Base-by-base conservation (phyloP, 2,113 vertebrate species). In the Enhydra lutris region DNA sequence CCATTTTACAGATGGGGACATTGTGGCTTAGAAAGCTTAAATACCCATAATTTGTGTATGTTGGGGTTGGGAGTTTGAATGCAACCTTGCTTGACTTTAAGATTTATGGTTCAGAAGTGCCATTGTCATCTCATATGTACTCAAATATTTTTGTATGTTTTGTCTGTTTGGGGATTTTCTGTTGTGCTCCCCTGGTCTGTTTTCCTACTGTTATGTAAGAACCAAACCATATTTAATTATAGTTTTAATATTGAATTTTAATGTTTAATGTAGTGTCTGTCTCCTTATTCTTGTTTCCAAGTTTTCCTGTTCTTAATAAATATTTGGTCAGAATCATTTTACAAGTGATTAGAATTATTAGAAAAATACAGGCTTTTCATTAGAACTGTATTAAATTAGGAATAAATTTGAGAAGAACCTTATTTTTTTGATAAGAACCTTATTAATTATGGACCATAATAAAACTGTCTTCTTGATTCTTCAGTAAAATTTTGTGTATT, bases 91-190 rank as follows among this genome's bases (percentile, higher is more conserved):
- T 26, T 74, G 10, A 82, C 50, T 93, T 91, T 14, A 90, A 73
- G 29, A 91, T 93, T 89, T 52, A 29, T 69, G 39, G 69, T 87
- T 90, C 7, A n/a, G 93, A 97, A 95, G n/a, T 82, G 34, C 18
- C 23, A 45, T 47, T 73, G 59, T 57, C 24, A 55, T 73, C 36
- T 45, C 18, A 34, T 85, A 73, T 34, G 34, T 31, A 36, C 34
- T 89, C 24, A 96, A 52, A 61, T 89, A 34, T 81, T 97, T 97
- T 65, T 81, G 17, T 55, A 11, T 47, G n/a, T 59, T 76, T 89
- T 88, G 9, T 67, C 31, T 80, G 6, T 88, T 95, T 91, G 65
- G 31, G 15, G 11, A 92, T 80, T 88, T 95, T 71, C 39, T 95
- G 6, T 63, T 73, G 17, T 63, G 7, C 47, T 57, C 78, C 42